Evolutionary conservation across 2,888 invertebrate species (phyloP).

Genomic region (Girardia tigrina): DNA sequence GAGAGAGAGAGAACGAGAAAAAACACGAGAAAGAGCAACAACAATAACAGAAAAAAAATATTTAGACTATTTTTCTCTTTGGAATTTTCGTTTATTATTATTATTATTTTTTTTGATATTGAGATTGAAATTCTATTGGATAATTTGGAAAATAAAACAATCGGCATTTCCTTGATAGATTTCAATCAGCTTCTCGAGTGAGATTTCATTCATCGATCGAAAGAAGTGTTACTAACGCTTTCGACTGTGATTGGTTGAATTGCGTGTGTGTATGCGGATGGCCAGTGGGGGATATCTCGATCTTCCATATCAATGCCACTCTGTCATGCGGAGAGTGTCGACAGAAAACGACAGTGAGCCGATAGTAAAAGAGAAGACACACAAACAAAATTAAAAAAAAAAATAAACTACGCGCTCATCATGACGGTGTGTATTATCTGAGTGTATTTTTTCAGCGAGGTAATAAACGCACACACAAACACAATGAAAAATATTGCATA

Average conservation of each 20-base stretch:
- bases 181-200: constrained; percentile 20
- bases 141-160: not conserved
- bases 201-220: constrained; percentile 11
- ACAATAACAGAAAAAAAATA: too few species aligned
- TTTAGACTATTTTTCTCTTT: too few species aligned
- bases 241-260: not conserved
- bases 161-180: constrained; percentile 23
- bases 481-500: not conserved
- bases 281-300: constrained; percentile 1
- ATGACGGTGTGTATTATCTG: constrained; percentile 13
- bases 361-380: too few species aligned
- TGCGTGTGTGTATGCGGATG: constrained; percentile 3
- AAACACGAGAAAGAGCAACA: too few species aligned
- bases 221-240: constrained; percentile 23
- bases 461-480: not conserved
- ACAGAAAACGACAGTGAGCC: constrained; percentile 14
- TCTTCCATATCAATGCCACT: not conserved
- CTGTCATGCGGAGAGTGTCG: not conserved
- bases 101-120: constrained; percentile 3
- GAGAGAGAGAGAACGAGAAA: too few species aligned
- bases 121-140: constrained; percentile 8
- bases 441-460: not conserved
- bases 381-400: too few species aligned
- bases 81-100: too few species aligned
- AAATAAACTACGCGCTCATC: not conserved